phyloP scores from a whole-genome alignment of 2,113 vertebrate genomes.

The Eclectus roratus region DNA sequence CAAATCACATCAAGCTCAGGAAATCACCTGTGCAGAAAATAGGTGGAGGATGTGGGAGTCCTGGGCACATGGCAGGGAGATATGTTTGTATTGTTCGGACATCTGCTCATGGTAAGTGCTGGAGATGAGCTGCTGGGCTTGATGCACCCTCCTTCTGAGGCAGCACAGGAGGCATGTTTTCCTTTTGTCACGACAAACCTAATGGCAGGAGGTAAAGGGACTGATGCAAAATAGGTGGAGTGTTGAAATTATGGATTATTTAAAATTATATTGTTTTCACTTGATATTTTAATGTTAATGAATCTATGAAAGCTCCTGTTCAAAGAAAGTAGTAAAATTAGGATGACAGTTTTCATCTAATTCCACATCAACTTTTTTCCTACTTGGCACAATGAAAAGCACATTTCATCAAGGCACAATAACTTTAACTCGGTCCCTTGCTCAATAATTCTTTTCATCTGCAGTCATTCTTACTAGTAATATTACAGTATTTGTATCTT shows the following conservation, averaged over 20 bases:
- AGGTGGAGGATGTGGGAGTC: neutral
- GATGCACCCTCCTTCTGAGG: neutral
- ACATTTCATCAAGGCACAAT: neutral
- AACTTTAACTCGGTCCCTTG: neutral
- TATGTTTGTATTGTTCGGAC: neutral
- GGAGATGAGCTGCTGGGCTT: neutral
- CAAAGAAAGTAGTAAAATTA: neutral
- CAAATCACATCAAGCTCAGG: neutral
- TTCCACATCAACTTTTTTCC: neutral
- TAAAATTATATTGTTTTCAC: neutral
- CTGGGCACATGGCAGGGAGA: too few species aligned
- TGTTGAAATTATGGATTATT: neutral
- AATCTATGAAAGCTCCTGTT: neutral
- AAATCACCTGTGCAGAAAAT: neutral
- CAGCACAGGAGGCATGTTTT: neutral
- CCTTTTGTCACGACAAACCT: accelerated
- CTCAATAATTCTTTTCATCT: neutral
- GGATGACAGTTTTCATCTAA: neutral
- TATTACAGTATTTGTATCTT: neutral
- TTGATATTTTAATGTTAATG: neutral
- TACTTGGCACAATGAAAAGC: neutral
- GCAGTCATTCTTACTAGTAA: neutral
- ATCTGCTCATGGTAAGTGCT: neutral
- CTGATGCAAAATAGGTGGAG: neutral
- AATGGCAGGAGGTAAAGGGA: neutral